Evolutionary conservation across 2,113 vertebrate species (phyloP), one percentile per base, ranked within the genome.

Genomic region (Tychaedon coryphoeus): DNA sequence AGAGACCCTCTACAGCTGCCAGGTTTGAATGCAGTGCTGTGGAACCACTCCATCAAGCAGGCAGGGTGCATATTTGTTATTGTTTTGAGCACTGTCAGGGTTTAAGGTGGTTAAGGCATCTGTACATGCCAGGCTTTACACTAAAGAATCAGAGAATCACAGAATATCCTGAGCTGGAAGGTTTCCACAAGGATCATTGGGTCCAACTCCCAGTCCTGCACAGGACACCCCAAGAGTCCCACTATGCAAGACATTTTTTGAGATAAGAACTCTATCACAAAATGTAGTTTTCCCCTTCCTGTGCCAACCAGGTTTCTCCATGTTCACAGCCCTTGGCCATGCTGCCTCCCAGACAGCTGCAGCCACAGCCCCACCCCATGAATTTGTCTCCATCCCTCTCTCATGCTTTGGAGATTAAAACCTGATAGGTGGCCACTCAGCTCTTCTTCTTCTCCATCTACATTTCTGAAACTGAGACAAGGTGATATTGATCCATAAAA

Each of bases 381-480:
- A 26, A 60, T 72, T 73, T 76, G 15, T 38, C 69, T 86, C 74
- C 78, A 88, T 75, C 80, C 58, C 58, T 22, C 7, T 31, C 78
- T 93, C 62, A 26, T 25, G 10, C 24, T 86, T 83, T 72, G 42
- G 71, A 82, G 73, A 83, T 70, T 78, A 88, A 72, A 84, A 92
- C 56, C 85, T 86, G 25, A 19, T 75, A 67, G 58, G 72, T 5
- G 33, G 57, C 83, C 61, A 74, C n/a, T 57, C 57, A 82, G 65
- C 38, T 67, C 33, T 82, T 80, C 45, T 19, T 19, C 74, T 72
- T 86, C 61, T 87, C 73, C 58, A 58, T 77, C 84, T 75, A 64
- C 48, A 57, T 90, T 95, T 92, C 57, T 73, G 91, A 96, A 96
- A 96, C 60, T n/a, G 93, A 97, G 90, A 91, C 93, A 95, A 95